Base-by-base conservation (phyloP, 2,888 invertebrate species). In the Drosophila putrida region DNA sequence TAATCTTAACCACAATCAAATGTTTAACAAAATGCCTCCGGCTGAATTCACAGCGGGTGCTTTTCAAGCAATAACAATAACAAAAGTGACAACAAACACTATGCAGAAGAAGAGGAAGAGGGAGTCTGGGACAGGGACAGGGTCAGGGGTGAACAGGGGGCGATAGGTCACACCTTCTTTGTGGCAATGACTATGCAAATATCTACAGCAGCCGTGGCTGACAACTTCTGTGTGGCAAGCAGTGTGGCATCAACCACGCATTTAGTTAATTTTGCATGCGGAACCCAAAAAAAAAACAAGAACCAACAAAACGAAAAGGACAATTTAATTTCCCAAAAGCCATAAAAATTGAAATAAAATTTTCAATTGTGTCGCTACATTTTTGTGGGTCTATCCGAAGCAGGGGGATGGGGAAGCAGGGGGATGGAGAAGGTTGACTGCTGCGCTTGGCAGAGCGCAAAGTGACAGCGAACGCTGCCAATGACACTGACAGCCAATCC, bases 311-410 rank as follows among this genome's bases (percentile, higher is more conserved):
- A 20, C 2, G 20, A 59, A 62, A 73, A 65, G 53, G 74, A 86
- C 80, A 82, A 88, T 83, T 83, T 83, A 83, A 83, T 83, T 83
- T 80, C 49, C 71, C 87, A 80, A 80, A 85, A 86, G 87, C 87
- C 88, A 83, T 83, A 83, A 83, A 88, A 83, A 71, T 78, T 78
- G 75, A 83, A 82, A 83, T 83, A 88, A 82, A 83, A 86, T 71
- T 71, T 75, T 75, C 80, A 88, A 83, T 83, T 83, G 82, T 82
- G 58, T 77, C 61, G 82, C 78, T 63, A 67, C 43, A 43, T n/a
- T 25, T 75, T 70, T 63, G 10, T 33, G 10, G 4, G 33, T 5
- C 11, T 1, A n/a, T 4, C 11, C 1, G 20, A 15, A 6, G 31
- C 6, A 13, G 15, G 27, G 10, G 35, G 35, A 4, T 6, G 27